Base-by-base conservation (phyloP, 2,797 vertebrate genomes). In the Micropoecilia bifurca region DNA sequence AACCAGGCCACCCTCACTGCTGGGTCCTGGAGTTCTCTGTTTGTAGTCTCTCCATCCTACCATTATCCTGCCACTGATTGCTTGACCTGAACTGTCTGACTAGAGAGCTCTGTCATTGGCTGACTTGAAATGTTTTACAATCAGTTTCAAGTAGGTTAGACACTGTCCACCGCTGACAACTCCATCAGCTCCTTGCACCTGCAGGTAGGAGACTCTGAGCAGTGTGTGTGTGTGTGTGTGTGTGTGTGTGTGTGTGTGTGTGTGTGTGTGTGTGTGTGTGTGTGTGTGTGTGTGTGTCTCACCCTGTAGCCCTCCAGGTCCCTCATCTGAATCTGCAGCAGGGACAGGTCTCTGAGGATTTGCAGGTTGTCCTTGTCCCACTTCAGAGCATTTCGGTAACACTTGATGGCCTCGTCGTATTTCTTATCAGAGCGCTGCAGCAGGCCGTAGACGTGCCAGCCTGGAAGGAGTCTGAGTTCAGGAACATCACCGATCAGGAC, bases 331-430 rank as follows among this genome's bases (percentile, higher is more conserved):
- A 99, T 99, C 94, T 99, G 99, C 87, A 99, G 96, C 90, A 99
- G 95, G 80, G 98, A 99, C 91, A 99, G 96, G 91, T 99, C 99
- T 93, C 98, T 94, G 88, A 99, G 97, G 93, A 99, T 99, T 94
- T 99, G 99, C 93, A 99, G 97, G 96, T 99, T 99, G 97, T 99
- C 99, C 95, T 99, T 99, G 96, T 99, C 99, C 98, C 99, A 99
- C 94, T 99, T 99, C 91, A 99, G 96, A 87, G 98, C 99, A 83
- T 99, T 99, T 91, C 99, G 97, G 83, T 99, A 99, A 95, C 99
- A 99, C 96, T 99, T 99, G 94, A 99, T 99, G 92, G 99, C 99
- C 95, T 99, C 99, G 0, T 99, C 98, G 9, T 99, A 99, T 88
- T 99, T 99, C 94, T 99, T 99, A 90, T 99, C 99, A 12, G 98